Base-by-base conservation (phyloP, 2,888 invertebrate genomes). In the Norana najaformis region DNA sequence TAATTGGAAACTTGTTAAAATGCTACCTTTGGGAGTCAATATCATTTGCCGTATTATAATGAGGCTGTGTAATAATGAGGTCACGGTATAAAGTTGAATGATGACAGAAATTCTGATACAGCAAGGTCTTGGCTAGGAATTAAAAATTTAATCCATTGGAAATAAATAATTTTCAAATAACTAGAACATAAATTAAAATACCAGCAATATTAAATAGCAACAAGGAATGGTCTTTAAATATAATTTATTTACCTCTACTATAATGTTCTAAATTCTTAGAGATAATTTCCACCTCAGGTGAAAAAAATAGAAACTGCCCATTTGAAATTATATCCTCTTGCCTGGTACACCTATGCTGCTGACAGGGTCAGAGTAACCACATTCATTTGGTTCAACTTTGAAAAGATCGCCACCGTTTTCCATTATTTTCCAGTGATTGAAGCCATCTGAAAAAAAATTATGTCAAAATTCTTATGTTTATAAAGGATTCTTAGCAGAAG, bases 301-400 rank as follows among this genome's bases (percentile, higher is more conserved):
- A 30, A n/a, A n/a, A 69, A n/a, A 69, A 69, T n/a, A n/a, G n/a
- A 8, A 30, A 69, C 0, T n/a, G 69, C n/a, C n/a, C 69, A 69
- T 69, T n/a, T 69, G n/a, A 69, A 69, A n/a, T 11, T n/a, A 69
- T 69, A n/a, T 69, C 69, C n/a, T 1, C 85, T 85, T 85, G 85
- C 85, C 85, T 85, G 85, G 85, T 36, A 85, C 85, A 85, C 36
- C 85, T 35, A 85, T 85, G 85, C 85, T 85, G 85, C 85, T 85
- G 37, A 85, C 18, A 23, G 85, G 85, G 11, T 85, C 37, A 37
- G 85, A 35, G 23, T 36, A 85, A 36, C 23, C 18, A 85, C 85
- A 85, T 0, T 36, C 37, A 14, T 85, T 23, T 23, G 85, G 36
- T 37, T 85, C 85, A 36, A 85, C 85, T 18, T 11, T 18, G 35